These are phyloP conservation scores for Athripsodes cinereus DNA, from an alignment of 2,888 invertebrate genomes.

Conservation along the genomic window DNA sequence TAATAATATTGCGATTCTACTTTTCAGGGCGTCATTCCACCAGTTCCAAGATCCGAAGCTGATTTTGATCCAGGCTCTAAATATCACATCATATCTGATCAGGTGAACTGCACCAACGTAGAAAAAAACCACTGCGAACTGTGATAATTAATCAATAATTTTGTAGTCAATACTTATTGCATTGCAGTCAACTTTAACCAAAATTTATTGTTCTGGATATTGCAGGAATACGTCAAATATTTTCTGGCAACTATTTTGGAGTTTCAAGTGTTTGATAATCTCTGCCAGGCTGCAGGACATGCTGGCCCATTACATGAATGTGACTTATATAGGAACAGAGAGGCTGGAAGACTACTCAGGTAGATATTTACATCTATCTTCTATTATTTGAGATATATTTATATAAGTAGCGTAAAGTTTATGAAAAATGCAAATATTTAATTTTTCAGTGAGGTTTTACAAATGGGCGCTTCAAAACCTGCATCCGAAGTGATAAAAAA, in stretches of 20 bases:
- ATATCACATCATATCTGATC: slow-evolving; percentile 73
- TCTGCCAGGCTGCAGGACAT: slow-evolving; percentile 70
- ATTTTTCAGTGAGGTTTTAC: slow-evolving; percentile 58
- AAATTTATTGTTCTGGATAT: not conserved
- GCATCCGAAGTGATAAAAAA: slow-evolving; percentile 66
- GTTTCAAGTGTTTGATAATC: slow-evolving; percentile 77
- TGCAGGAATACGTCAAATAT: slow-evolving; percentile 62
- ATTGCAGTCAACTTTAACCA: no score
- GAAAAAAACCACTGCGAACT: no score
- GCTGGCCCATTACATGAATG: slow-evolving; percentile 71
- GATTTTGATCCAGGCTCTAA: slow-evolving; percentile 83
- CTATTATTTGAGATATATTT: not conserved
- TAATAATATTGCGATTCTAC: no score
- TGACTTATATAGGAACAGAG: slow-evolving; percentile 72
- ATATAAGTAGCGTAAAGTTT: not conserved
- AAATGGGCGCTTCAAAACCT: slow-evolving; percentile 59
- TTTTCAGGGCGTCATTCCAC: slow-evolving; percentile 65
- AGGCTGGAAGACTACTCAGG: slow-evolving; percentile 72
- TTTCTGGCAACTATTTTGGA: slow-evolving; percentile 77
- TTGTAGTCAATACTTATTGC: no score
- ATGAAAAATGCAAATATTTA: no score
- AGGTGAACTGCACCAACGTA: slow-evolving; percentile 33
- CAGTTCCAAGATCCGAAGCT: slow-evolving; percentile 58
- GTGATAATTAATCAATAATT: no score
- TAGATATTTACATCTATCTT: slow-evolving; percentile 34